Evolutionary conservation across 2,113 vertebrate species (phyloP).

Genomic region (Halcyon malimbica): DNA sequence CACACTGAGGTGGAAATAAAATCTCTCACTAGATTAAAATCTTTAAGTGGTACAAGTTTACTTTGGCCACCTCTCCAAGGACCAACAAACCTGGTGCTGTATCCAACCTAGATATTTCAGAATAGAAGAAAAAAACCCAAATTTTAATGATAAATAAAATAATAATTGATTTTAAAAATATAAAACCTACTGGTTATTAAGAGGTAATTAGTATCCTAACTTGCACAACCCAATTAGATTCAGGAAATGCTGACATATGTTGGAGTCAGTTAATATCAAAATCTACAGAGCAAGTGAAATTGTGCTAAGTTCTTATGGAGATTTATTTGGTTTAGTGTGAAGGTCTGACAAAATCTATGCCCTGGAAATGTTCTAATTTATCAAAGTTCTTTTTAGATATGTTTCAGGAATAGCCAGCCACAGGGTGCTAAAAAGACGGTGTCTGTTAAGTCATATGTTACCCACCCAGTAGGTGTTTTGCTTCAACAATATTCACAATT

Average conservation of each 20-base stretch:
- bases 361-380: background rate
- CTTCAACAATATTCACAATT: background rate
- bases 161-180: background rate
- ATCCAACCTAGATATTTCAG: constrained; percentile 61
- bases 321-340: background rate
- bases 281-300: background rate
- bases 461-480: background rate
- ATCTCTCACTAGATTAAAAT: constrained; percentile 54
- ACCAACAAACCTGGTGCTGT: constrained; percentile 60
- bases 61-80: constrained; percentile 69
- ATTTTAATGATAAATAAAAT: background rate
- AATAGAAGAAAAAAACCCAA: background rate
- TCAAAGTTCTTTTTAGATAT: background rate
- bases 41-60: constrained; percentile 66
- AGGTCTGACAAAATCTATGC: background rate
- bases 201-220: background rate
- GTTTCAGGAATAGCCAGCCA: background rate
- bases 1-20: constrained; percentile 35
- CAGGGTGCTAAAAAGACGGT: background rate
- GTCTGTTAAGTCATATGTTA: background rate
- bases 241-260: background rate
- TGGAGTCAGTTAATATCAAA: background rate
- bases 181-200: background rate
- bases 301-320: background rate
- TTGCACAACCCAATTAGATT: background rate